These are phyloP conservation scores for Adrianichthys oophorus DNA, from an alignment of 2,797 vertebrate species.

Conservation along the genomic window DNA sequence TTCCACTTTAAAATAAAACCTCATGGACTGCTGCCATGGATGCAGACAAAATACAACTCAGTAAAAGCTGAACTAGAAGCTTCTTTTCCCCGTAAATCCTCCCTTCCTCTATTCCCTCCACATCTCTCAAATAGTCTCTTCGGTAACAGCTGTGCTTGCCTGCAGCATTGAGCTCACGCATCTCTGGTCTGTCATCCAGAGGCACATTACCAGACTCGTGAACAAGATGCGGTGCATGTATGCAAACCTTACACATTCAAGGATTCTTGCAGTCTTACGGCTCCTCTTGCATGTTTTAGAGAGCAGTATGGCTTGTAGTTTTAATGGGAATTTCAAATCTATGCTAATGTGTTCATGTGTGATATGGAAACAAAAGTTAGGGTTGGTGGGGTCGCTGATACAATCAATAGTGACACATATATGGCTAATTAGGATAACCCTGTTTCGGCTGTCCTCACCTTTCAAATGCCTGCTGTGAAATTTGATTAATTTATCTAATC, in stretches of 20 bases:
- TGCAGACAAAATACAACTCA: constrained; percentile 9
- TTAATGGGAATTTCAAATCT: not conserved
- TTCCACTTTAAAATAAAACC: not conserved
- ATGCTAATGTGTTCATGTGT: constrained; percentile 23
- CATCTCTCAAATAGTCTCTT: constrained; percentile 9
- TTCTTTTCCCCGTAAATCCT: constrained; percentile 1
- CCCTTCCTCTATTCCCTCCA: constrained; percentile 2
- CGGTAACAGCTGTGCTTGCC: constrained; percentile 73
- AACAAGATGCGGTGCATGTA: constrained; percentile 27
- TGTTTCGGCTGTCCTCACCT: constrained; percentile 67
- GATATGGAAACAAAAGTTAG: constrained; percentile 24
- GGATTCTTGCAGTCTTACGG: constrained; percentile 1
- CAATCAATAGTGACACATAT: constrained; percentile 65
- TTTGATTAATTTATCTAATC: constrained; percentile 73
- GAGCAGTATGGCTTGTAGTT: not conserved
- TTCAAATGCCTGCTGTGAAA: constrained; percentile 63
- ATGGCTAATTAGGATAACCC: constrained; percentile 67
- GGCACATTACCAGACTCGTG: constrained; percentile 64
- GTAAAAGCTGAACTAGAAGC: not conserved
- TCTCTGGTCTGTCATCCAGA: constrained; percentile 70
- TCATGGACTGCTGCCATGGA: not conserved
- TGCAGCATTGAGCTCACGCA: constrained; percentile 47
- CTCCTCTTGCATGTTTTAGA: constrained; percentile 1
- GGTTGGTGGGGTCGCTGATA: constrained; percentile 49
- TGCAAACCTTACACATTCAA: constrained; percentile 7